phyloP scores from a whole-genome alignment of 2,113 vertebrate species.

The Clupea harengus region DNA sequence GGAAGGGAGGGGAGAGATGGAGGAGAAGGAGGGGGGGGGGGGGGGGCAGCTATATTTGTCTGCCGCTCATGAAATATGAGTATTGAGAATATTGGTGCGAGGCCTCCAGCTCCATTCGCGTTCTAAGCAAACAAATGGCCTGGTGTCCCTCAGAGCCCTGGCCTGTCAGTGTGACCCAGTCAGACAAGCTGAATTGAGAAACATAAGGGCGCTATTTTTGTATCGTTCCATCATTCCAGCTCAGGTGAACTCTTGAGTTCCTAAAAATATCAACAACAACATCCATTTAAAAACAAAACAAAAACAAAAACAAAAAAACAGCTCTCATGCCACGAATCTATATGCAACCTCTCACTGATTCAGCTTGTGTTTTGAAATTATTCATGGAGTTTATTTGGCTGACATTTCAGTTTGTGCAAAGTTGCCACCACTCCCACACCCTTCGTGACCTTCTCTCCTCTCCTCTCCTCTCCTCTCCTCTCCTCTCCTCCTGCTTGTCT shows the following conservation, averaged over 20 bases:
- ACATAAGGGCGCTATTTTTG: background rate
- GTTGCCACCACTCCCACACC: background rate
- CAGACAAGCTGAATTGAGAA: slow-evolving; percentile 11
- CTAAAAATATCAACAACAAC: background rate
- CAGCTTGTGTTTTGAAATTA: background rate
- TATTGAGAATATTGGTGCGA: slow-evolving; percentile 33
- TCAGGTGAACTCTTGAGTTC: background rate
- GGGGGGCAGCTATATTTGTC: slow-evolving; percentile 43
- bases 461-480: background rate
- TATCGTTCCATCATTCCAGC: background rate
- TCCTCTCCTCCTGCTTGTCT: background rate
- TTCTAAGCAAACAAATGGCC: slow-evolving; percentile 10
- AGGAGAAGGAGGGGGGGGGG: background rate
- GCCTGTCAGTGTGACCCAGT: background rate
- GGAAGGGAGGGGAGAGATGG: background rate
- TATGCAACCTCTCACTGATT: background rate
- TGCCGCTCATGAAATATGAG: slow-evolving; percentile 37
- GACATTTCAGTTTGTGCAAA: background rate
- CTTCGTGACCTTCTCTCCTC: background rate
- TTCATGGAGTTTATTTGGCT: background rate
- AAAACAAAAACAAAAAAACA: background rate
- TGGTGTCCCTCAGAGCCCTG: background rate
- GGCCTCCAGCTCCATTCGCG: slow-evolving; percentile 12
- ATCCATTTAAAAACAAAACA: too few relatives aligned
- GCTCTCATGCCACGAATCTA: background rate